Conservation (phyloP, 2,113 vertebrate species). For the Myodes glareolus region DNA sequence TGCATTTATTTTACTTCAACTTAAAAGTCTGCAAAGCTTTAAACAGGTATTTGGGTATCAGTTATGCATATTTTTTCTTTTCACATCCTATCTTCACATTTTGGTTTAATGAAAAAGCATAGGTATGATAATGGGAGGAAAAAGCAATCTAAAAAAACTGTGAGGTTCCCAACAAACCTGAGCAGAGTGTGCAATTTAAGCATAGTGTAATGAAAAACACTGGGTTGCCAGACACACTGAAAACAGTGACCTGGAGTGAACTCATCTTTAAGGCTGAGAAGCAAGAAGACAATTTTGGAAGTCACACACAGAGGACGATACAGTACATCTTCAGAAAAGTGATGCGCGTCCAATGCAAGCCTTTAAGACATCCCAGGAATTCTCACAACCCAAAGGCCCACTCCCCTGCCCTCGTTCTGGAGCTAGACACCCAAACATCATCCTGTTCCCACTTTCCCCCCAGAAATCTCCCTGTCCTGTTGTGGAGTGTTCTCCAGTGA, state of each 20-base stretch:
- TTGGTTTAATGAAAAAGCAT: conserved; percentile 16
- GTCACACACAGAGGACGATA: conserved; percentile 15
- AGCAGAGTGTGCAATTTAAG: conserved; percentile 61
- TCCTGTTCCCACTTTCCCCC: conserved; percentile 33
- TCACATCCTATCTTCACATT: conserved; percentile 26
- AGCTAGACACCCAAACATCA: conserved; percentile 5
- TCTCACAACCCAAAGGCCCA: neutral
- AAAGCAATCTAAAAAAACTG: conserved; percentile 37
- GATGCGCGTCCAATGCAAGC: neutral
- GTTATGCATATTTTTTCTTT: neutral
- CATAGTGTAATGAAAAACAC: conserved; percentile 51
- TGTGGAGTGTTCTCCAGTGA: neutral
- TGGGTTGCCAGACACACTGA: conserved; percentile 54
- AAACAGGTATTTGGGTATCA: neutral
- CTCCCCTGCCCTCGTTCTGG: neutral
- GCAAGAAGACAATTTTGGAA: conserved; percentile 25
- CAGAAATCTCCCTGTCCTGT: neutral
- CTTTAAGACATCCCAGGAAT: conserved; percentile 7
- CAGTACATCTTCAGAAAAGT: neutral
- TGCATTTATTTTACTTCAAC: neutral
- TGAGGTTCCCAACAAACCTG: conserved; percentile 58
- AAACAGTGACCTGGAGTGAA: conserved; percentile 57
- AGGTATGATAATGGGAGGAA: neutral
- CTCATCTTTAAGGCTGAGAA: conserved; percentile 2
- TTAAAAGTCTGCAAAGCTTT: conserved; percentile 33